These are phyloP conservation scores for Cotesia glomerata DNA, from an alignment of 1,140 invertebrate genomes.

Conservation along the genomic window DNA sequence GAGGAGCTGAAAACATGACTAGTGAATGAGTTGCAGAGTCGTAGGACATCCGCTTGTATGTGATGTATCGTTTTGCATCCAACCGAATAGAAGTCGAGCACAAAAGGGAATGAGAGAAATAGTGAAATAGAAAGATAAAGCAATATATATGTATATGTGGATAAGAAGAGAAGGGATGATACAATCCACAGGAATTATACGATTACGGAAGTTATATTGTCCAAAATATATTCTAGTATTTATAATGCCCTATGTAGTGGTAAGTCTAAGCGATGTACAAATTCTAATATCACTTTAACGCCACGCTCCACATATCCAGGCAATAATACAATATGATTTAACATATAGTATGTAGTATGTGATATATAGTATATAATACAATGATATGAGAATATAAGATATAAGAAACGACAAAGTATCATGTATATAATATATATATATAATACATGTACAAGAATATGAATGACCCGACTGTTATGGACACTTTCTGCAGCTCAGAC, in stretches of 20 bases:
- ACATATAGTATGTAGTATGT: not conserved
- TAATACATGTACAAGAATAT: not conserved
- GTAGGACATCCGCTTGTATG: not conserved
- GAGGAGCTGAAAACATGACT: not conserved
- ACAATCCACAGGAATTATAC: not conserved
- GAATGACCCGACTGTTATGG: constrained; percentile 9
- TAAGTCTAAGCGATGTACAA: not conserved
- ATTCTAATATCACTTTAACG: not conserved
- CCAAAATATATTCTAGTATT: not conserved
- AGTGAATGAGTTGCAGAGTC: constrained; percentile 12
- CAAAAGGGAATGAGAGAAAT: not conserved
- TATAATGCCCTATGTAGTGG: not conserved
- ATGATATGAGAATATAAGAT: no score
- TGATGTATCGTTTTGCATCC: constrained; percentile 1
- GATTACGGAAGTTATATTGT: constrained; percentile 5
- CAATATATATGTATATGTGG: not conserved
- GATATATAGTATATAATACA: not conserved
- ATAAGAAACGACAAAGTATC: no score
- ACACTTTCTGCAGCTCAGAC: constrained; percentile 5
- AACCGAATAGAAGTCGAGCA: not conserved
- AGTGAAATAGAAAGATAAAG: not conserved
- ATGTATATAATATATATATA: not conserved
- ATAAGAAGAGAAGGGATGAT: not conserved
- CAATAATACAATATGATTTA: no score
- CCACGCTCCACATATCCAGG: no score